phyloP scores from a whole-genome alignment of 2,797 vertebrate genomes.

The Oreochromis mossambicus region DNA sequence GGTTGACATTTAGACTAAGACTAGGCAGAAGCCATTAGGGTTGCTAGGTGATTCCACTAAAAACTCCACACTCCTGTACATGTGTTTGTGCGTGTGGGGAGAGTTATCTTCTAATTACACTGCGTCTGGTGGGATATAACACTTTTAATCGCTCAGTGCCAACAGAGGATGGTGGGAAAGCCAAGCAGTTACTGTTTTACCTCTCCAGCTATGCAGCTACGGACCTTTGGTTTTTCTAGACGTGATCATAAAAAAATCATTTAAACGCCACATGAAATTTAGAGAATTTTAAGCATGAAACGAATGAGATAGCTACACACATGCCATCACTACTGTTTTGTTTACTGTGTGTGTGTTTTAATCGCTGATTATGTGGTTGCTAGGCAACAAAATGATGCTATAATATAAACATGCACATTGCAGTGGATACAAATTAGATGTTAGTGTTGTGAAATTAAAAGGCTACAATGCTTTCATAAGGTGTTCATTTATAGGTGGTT shows the following conservation, averaged over 20 bases:
- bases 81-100: not conserved
- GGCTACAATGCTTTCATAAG: not conserved
- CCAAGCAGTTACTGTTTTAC: not conserved
- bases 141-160: constrained; percentile 12
- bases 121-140: not conserved
- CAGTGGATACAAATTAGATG: not conserved
- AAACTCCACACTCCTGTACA: not conserved
- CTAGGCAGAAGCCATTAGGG: constrained; percentile 46
- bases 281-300: not conserved
- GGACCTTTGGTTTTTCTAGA: not conserved
- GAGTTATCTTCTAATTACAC: constrained; percentile 42
- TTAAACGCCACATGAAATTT: not conserved
- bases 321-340: not conserved
- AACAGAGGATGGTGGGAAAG: constrained; percentile 48
- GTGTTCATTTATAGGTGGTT: not conserved
- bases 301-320: not conserved
- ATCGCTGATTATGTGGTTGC: not conserved
- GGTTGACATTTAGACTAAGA: constrained; percentile 60
- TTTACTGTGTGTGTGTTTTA: not conserved
- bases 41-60: constrained; percentile 67
- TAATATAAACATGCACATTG: not conserved
- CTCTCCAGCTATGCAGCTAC: not conserved
- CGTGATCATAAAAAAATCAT: not conserved
- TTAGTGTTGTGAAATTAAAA: not conserved
- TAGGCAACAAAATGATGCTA: not conserved